Base-by-base conservation (phyloP, 1,140 invertebrate genomes). In the Drosophila fuyamai region DNA sequence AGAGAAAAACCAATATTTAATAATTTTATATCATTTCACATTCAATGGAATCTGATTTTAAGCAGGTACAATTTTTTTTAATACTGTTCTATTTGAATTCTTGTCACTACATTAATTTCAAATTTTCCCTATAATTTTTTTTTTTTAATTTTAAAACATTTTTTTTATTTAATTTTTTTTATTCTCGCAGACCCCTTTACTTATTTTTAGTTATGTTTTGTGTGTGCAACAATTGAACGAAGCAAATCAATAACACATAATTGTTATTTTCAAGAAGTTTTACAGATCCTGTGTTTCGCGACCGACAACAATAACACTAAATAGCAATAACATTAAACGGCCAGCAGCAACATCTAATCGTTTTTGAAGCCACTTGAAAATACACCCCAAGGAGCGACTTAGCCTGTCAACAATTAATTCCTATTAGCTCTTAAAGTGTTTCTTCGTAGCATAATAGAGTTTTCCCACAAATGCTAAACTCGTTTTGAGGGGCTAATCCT, bases 381-480 rank as follows among this genome's bases (percentile, higher is more conserved):
- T 27, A 66, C 53, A 41, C 38, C 60, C 60, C 38, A 68, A 66
- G 60, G 14, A 66, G 29, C 47, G 47, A n/a, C 61, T 68, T 68
- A 46, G 65, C 18, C 61, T 68, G 65, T 68, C 65, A 66, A 53
- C 65, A 67, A 54, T 66, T 66, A 68, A 68, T 68, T 68, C 65
- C 54, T 66, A 68, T 66, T 68, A 61, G 47, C 61, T 60, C 65
- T 66, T 54, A 44, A 53, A 68, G 23, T 54, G 65, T 53, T 53
- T 66, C 18, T 66, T 68, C 65, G 66, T 66, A 47, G 65, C 53
- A 47, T 53, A 66, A 66, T 68, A 68, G 66, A 68, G 61, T 66
- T 68, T 66, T 32, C 18, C 35, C 65, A 68, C 54, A 68, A 68
- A 66, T 54, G 41, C 16, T 58, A 9, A 65, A 58, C 53, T 35